A percentile compares a stretch with the other conserved stretches of the same genome.
Conservation (phyloP, 2,888 invertebrate species). For the Phyllotreta cruciferae region DNA sequence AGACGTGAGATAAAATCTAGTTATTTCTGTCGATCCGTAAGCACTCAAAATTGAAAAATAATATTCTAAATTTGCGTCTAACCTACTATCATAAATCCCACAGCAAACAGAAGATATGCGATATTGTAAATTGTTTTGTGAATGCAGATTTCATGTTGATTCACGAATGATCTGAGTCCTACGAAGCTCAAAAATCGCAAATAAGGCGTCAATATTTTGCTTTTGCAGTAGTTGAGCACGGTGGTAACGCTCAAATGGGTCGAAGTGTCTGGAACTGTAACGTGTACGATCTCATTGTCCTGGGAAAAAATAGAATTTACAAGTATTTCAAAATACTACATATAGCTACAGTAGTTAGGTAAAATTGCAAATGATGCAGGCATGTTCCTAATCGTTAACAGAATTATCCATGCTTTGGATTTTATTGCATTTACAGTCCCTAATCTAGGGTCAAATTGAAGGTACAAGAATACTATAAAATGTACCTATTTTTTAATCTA, state of each 20-base stretch:
- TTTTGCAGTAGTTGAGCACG: slow-evolving; percentile 81
- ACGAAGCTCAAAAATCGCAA: slow-evolving; percentile 75
- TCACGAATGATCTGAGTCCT: slow-evolving; percentile 74
- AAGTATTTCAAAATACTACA: neutral
- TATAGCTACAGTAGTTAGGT: neutral
- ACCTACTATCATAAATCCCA: slow-evolving; percentile 30
- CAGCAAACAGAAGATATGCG: slow-evolving; percentile 67
- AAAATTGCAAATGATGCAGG: too few species aligned
- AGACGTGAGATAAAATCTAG: too few species aligned
- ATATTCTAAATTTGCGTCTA: slow-evolving; percentile 4
- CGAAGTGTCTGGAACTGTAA: slow-evolving; percentile 60
- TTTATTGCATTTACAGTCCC: too few species aligned
- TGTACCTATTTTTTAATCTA: too few species aligned
- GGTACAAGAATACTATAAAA: too few species aligned
- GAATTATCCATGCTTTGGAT: too few species aligned
- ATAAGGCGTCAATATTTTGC: slow-evolving; percentile 81
- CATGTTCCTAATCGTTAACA: too few species aligned
- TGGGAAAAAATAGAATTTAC: slow-evolving; percentile 49
- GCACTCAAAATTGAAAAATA: slow-evolving; percentile 13
- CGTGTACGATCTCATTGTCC: slow-evolving; percentile 76
- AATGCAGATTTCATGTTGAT: slow-evolving; percentile 66
- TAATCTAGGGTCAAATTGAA: too few species aligned
- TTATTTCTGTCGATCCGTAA: slow-evolving; percentile 19
- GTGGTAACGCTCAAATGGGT: slow-evolving; percentile 77
- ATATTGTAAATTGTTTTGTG: slow-evolving; percentile 69